Evolutionary conservation across 2,113 vertebrate genomes (phyloP).

Genomic region (Elephantulus edwardii): DNA sequence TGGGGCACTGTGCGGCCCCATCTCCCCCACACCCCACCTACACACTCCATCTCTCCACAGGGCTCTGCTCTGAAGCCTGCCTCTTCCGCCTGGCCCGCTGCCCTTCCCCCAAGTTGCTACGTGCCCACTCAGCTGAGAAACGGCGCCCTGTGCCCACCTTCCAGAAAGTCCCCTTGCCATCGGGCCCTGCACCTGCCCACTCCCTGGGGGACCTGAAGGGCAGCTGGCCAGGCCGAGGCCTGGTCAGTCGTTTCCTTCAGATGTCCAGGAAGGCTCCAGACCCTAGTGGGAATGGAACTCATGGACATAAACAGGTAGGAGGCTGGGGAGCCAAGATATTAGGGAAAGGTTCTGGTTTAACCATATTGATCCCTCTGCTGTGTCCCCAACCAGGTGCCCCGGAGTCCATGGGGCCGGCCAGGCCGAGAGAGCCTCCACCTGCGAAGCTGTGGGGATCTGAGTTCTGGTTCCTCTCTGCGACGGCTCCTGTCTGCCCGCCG

Average conservation of each 20-base stretch:
- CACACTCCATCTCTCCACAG: conserved; percentile 71
- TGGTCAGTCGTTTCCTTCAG: conserved; percentile 94
- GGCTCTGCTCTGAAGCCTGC: conserved; percentile 88
- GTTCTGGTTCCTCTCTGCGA: conserved; percentile 90
- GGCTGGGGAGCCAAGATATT: fast-evolving
- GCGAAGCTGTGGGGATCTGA: conserved; percentile 95
- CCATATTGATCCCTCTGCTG: neutral
- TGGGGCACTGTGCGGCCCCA: neutral
- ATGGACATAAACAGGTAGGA: conserved; percentile 87
- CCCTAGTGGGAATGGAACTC: conserved; percentile 81
- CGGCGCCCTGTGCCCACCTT: conserved; percentile 73
- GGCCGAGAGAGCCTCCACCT: conserved; percentile 91
- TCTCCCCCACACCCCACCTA: fast-evolving
- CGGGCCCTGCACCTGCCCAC: conserved; percentile 85
- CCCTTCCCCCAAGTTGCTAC: conserved; percentile 83
- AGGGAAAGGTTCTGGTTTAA: neutral
- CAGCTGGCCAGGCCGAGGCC: conserved; percentile 85
- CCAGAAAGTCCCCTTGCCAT: conserved; percentile 77
- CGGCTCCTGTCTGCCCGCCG: conserved; percentile 85
- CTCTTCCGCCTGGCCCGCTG: conserved; percentile 84
- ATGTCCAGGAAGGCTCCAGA: conserved; percentile 87
- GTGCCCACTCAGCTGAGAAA: conserved; percentile 76
- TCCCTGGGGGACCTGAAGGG: conserved; percentile 96
- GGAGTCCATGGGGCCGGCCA: conserved; percentile 83
- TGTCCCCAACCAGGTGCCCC: conserved; percentile 83